Base-by-base conservation (phyloP, 2,888 invertebrate genomes). In the Sminthurides aquaticus region DNA sequence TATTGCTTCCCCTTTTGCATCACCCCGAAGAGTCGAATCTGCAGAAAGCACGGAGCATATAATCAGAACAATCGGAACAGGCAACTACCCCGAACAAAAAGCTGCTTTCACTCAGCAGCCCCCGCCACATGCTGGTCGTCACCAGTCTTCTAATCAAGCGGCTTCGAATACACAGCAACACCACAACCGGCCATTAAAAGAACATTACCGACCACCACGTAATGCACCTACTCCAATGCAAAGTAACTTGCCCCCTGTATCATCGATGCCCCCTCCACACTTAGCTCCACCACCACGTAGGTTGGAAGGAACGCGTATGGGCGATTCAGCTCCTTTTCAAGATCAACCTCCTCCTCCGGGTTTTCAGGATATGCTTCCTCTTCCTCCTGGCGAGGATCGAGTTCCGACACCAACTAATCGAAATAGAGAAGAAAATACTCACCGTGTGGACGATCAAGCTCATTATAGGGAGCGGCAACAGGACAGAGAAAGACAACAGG, bases 1-100 rank as follows among this genome's bases (percentile, higher is more conserved):
- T 0, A 70, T 73, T 26, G 71, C 74, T 5, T 71, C 72, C 20
- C 72, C 72, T 1, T 72, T 72, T 68, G 70, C 70, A 2, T 69
- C 67, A 2, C 65, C 71, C 15, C 57, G 52, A 54, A 5, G 60
- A 57, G 29, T 3, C 34, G 64, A 67, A 49, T 26, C 34, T n/a
- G 27, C 55, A 18, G 49, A 28, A 22, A 20, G 27, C 5, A 28
- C 18, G 22, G 66, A 66, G 52, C 67, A 64, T 24, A 52, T 15
- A 11, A 65, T 64, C 5, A 29, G 29, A 29, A 61, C 70, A 18
- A 66, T 68, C 52, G 62, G 64, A 15, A 57, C 57, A 2, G n/a
- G 28, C n/a, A 2, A 8, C 24, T 52, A 54, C 29, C 3, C 55
- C 11, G 61, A 61, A 22, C 24, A 27, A 15, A 59, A 59, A 26